phyloP scores from a whole-genome alignment of 2,113 vertebrate species.

The Vidua macroura region DNA sequence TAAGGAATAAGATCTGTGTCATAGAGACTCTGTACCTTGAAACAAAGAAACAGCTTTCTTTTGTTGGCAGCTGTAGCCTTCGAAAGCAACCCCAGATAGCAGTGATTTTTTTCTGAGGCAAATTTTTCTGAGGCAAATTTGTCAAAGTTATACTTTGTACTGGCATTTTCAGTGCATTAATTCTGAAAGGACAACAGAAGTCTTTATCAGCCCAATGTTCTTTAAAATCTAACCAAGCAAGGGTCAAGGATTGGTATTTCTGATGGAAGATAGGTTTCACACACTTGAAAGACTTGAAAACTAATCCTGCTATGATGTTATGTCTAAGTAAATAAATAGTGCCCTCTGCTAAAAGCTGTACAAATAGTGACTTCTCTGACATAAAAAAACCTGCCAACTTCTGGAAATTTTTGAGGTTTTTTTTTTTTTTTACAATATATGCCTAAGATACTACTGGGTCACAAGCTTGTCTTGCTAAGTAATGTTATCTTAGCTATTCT shows the following conservation, averaged over 20 bases:
- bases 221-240: background rate
- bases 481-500: background rate
- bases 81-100: background rate
- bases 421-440: background rate
- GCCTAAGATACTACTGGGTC: background rate
- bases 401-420: background rate
- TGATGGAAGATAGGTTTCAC: background rate
- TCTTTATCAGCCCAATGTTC: background rate
- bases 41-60: background rate
- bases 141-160: background rate
- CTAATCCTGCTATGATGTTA: background rate
- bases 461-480: background rate
- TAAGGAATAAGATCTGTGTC: background rate
- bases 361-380: background rate
- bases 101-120: background rate
- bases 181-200: background rate
- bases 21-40: background rate
- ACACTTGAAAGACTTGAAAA: background rate
- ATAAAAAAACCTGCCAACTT: background rate
- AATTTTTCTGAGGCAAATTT: background rate
- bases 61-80: background rate
- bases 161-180: background rate
- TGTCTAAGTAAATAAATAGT: background rate
- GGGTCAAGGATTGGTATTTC: background rate
- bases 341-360: background rate